Base-by-base conservation (phyloP, 1,140 invertebrate genomes). In the Cherax quadricarinatus region DNA sequence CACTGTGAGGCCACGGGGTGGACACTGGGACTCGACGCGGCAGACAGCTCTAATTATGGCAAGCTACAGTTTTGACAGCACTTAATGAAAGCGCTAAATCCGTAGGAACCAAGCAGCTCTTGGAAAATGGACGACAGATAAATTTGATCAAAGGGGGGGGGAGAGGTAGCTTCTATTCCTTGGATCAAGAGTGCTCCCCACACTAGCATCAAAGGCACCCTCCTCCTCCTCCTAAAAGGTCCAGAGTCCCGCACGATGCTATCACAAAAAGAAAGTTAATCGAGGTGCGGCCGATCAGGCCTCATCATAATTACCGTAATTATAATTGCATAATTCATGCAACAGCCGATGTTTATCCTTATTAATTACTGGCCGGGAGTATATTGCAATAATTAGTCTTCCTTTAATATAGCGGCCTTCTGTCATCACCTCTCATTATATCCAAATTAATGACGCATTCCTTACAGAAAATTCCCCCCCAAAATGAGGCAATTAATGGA, bases 361-460 rank as follows among this genome's bases (percentile, higher is more conserved):
- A 79, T 88, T 88, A 88, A 88, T 88, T 88, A 80, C 78, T 53
- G 30, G 30, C 51, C 75, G 49, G 78, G 53, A 80, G 86, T 53
- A 88, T 88, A 88, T 88, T 88, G 86, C 78, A 57, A 75, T 88
- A 88, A 88, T 88, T 88, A 88, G 51, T 79, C 53, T 78, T 48
- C n/a, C 49, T 79, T 60, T 88, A 78, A 80, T 51, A 78, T 48
- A 60, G 53, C 78, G 51, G 16, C 53, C 86, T 88, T 88, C 86
- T 88, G 86, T 88, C 86, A 80, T 88, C 86, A 88, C 86, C 78
- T 88, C 86, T 88, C 86, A 88, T 88, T 88, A 88, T 88, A 41
- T 88, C 78, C 78, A 57, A 88, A 88, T 88, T 88, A 88, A 88
- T 88, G 86, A 81, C 24, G 7, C 78, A 14, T 80, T 88, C 75